phyloP scores from a whole-genome alignment of 2,888 invertebrate species.

The Erebia epiphron region DNA sequence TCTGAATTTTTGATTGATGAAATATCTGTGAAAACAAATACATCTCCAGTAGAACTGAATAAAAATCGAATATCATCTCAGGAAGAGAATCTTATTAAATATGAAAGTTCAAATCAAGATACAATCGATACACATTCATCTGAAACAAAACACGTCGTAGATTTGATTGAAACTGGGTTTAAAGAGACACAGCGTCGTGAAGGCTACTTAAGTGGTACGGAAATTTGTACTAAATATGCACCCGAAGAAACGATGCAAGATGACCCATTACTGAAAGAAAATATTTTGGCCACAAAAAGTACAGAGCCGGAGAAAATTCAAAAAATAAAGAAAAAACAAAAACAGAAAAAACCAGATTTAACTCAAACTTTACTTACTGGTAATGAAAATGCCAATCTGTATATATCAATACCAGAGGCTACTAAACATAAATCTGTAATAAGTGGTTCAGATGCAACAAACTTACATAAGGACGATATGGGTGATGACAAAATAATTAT shows the following conservation, averaged over 20 bases:
- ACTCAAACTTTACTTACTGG: slow-evolving; percentile 42
- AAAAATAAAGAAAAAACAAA: slow-evolving; percentile 59
- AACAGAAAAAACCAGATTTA: slow-evolving; percentile 52
- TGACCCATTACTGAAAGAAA: neutral
- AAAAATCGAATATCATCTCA: neutral
- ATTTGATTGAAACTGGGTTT: neutral
- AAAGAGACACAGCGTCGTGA: neutral
- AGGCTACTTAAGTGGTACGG: neutral
- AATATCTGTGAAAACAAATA: slow-evolving; percentile 1
- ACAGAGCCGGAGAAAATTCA: slow-evolving; percentile 7
- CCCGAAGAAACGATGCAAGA: neutral
- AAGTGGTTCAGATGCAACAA: neutral
- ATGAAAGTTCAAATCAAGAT: neutral
- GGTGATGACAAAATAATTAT: neutral
- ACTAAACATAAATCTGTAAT: neutral
- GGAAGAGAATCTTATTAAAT: neutral
- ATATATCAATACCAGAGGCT: neutral
- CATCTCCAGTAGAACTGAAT: neutral
- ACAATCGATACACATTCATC: neutral
- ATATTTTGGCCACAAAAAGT: neutral
- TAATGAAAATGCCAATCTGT: slow-evolving; percentile 30
- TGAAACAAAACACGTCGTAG: neutral
- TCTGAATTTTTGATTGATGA: slow-evolving; percentile 8
- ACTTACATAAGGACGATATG: neutral
- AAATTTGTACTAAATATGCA: neutral